Evolutionary conservation across 2,888 invertebrate species (phyloP).

Genomic region (Pristionchus fissidentatus): DNA sequence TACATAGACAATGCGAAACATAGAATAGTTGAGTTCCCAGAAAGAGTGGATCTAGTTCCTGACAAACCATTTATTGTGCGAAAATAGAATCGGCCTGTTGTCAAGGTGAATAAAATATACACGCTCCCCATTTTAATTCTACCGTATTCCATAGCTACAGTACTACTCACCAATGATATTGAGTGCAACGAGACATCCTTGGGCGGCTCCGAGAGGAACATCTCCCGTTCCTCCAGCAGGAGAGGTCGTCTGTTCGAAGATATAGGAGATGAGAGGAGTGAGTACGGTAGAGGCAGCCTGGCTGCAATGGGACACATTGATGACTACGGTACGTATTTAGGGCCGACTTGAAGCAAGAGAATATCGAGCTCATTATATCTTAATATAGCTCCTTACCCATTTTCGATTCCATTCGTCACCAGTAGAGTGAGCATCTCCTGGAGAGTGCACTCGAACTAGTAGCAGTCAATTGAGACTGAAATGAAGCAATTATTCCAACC

Average conservation of each 20-base stretch:
- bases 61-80: too few species aligned
- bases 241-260: conserved; percentile 61
- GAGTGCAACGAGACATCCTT: conserved; percentile 67
- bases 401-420: conserved; percentile 59
- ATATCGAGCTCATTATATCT: too few species aligned
- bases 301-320: conserved; percentile 24
- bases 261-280: conserved; percentile 54
- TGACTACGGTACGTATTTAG: background rate
- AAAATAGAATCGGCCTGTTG: too few species aligned
- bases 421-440: conserved; percentile 65
- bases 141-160: background rate
- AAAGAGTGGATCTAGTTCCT: too few species aligned
- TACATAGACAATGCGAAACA: too few species aligned
- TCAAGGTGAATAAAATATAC: too few species aligned
- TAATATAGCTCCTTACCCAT: too few species aligned
- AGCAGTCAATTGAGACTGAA: conserved; percentile 35
- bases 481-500: background rate
- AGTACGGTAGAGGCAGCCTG: conserved; percentile 52
- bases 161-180: conserved; percentile 67
- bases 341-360: background rate
- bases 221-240: conserved; percentile 50
- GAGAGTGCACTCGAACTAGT: conserved; percentile 66
- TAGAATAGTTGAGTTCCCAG: too few species aligned
- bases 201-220: conserved; percentile 58
- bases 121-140: too few species aligned